A percentile compares a stretch with the other conserved stretches of the same genome.
Conservation (phyloP, 2,113 vertebrate species). For the Calonectris borealis region DNA sequence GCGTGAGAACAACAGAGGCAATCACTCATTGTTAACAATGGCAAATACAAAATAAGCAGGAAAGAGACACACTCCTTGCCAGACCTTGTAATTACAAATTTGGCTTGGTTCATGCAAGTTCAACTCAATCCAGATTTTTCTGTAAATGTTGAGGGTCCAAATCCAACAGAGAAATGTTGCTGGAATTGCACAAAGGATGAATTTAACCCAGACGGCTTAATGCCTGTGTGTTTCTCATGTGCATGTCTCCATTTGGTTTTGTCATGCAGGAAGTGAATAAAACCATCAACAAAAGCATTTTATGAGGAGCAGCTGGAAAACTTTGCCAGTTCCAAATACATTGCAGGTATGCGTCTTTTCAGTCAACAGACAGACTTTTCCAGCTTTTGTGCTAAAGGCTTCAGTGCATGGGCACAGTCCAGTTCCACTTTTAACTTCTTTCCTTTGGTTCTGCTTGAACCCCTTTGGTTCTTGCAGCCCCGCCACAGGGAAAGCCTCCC, state of each 20-base stretch:
- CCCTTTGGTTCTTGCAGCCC: not conserved
- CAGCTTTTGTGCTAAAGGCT: not conserved
- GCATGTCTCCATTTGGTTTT: not conserved
- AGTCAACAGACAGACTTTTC: not conserved
- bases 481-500: not conserved
- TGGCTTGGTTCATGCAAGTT: conserved; percentile 28
- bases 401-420: not conserved
- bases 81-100: conserved; percentile 30
- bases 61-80: not conserved
- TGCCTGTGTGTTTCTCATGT: not conserved
- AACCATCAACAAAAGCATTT: not conserved
- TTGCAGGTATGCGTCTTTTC: not conserved
- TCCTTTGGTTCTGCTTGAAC: not conserved
- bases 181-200: not conserved
- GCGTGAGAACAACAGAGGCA: conserved; percentile 32
- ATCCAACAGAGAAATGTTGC: not conserved
- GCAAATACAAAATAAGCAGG: conserved; percentile 20
- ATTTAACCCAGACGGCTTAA: not conserved
- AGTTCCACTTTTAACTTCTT: not conserved
- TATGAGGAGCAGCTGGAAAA: not conserved
- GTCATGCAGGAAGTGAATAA: not conserved
- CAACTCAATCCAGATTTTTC: conserved; percentile 42
- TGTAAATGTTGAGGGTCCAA: not conserved
- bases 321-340: not conserved
- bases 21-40: conserved; percentile 5